Base-by-base conservation (phyloP, 2,113 vertebrate genomes). In the Uria aalge region DNA sequence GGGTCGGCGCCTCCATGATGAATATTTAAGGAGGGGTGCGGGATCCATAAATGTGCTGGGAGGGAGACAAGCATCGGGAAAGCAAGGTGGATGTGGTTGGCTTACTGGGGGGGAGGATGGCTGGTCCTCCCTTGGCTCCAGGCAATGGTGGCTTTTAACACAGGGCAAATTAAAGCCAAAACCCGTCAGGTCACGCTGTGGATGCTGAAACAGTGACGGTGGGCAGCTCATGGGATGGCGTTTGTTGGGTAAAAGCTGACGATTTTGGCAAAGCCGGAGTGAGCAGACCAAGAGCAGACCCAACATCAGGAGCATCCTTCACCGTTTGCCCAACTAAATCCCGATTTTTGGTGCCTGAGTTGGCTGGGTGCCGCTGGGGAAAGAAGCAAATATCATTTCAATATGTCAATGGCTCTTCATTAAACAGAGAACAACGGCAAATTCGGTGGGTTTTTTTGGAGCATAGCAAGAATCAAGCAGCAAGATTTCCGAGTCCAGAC, bases 271-370 rank as follows among this genome's bases (percentile, higher is more conserved):
- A n/a, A 67, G 23, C 36, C 5, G 1, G 36, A 11, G 13, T 0
- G 9, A 74, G 50, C 45, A n/a, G 47, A 26, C 12, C 55, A 27
- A 57, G 50, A 32, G 29, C 34, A 9, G 64, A 8, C 5, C 1
- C 16, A 41, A 47, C 1, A 0, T 45, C 55, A 6, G 60, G 66
- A 38, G 8, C 1, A 2, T 40, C 81, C 52, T 53, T 40, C 0
- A 0, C 19, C 15, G 0, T 40, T 87, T 62, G 11, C 32, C 29
- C 19, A 6, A 15, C 19, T 15, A 24, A 64, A 69, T 56, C 60
- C 36, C 30, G 19, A 11, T 9, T 78, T 93, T 66, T 52, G 53
- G 16, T 56, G 43, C 45, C n/a, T 16, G 3, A 23, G 93, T 45
- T 47, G 57, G 13, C 32, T 20, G 69, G 16, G 29, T 12, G 12